phyloP scores from a whole-genome alignment of 2,888 invertebrate genomes.

The Eupithecia subumbrata region DNA sequence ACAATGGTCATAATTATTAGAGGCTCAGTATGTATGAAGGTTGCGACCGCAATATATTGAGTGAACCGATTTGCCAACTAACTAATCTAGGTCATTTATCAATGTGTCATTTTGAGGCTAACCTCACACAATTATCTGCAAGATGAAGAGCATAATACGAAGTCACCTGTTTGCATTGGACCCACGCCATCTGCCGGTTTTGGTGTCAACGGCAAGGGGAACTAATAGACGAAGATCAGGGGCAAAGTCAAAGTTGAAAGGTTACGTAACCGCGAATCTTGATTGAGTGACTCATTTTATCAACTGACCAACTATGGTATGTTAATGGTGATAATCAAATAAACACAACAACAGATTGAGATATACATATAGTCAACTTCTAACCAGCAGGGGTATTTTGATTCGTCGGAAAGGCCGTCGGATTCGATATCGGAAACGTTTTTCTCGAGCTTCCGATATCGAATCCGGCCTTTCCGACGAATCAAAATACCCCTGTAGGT shows the following conservation, averaged over 20 bases:
- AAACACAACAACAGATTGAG: not conserved
- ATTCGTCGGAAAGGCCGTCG: no score
- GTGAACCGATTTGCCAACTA: constrained; percentile 3
- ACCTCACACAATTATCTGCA: not conserved
- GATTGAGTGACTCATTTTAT: not conserved
- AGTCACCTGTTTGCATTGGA: constrained; percentile 13
- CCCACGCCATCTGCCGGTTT: constrained; percentile 7
- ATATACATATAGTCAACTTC: no score
- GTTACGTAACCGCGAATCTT: not conserved
- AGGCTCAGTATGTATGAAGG: not conserved
- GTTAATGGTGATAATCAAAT: not conserved
- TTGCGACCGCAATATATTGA: not conserved
- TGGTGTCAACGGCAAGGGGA: constrained; percentile 7
- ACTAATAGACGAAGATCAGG: not conserved
- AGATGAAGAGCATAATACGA: not conserved
- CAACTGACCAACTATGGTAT: not conserved
- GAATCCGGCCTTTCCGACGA: no score
- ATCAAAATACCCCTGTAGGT: no score
- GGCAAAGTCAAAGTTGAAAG: not conserved
- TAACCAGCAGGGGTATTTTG: no score
- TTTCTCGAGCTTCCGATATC: no score
- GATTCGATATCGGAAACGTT: no score
- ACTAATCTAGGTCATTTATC: not conserved
- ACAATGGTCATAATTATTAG: not conserved
- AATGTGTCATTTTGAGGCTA: not conserved